phyloP scores from a whole-genome alignment of 2,797 vertebrate species.

The Phataginus tetradactyla region DNA sequence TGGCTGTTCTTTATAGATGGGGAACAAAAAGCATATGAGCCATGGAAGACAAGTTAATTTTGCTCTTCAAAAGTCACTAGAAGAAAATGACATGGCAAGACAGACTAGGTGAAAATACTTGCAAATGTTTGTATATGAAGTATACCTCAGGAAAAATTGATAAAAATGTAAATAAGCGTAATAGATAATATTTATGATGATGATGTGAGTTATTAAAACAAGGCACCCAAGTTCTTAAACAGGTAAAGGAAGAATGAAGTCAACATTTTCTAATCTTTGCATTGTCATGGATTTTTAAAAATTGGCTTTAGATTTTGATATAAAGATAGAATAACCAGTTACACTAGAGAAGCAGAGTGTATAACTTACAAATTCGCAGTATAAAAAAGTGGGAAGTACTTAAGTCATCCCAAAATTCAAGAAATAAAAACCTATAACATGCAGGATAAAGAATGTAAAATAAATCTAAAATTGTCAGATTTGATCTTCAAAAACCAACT shows the following conservation, averaged over 20 bases:
- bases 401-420: not conserved
- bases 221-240: not conserved
- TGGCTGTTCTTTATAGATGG: not conserved
- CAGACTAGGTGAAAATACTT: not conserved
- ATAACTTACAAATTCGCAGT: not conserved
- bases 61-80: not conserved
- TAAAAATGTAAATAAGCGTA: not conserved
- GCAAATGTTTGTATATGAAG: not conserved
- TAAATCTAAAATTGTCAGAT: not conserved
- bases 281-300: not conserved
- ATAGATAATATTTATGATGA: too few relatives aligned
- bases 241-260: not conserved
- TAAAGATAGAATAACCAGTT: not conserved
- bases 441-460: not conserved
- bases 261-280: not conserved
- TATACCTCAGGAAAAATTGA: not conserved
- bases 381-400: not conserved
- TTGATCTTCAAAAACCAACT: not conserved
- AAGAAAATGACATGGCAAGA: not conserved
- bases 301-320: not conserved
- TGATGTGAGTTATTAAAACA: not conserved
- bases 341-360: not conserved
- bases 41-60: not conserved
- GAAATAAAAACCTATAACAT: not conserved
- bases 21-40: not conserved